phyloP scores from a whole-genome alignment of 2,113 vertebrate species.

The Sebastes schlegelii region DNA sequence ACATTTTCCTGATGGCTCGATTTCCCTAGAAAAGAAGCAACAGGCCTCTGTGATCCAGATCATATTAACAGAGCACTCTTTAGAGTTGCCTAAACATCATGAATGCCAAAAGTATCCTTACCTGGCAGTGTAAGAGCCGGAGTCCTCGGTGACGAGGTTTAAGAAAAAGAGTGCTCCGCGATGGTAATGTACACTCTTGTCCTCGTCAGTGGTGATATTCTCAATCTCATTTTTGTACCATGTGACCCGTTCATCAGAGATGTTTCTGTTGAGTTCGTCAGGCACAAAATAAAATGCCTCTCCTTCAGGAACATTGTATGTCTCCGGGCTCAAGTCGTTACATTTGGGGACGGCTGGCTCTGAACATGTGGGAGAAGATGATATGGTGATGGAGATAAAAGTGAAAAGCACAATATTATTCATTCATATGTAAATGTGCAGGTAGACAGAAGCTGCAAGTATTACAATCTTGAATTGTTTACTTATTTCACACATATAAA shows the following conservation, averaged over 20 bases:
- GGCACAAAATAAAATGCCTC: slow-evolving; percentile 45
- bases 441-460: no score
- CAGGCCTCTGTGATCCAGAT: neutral
- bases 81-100: neutral
- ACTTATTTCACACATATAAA: no score
- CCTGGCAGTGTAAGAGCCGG: slow-evolving; percentile 49
- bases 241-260: rapidly evolving
- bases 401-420: neutral
- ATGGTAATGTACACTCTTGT: slow-evolving; percentile 29
- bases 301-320: rapidly evolving
- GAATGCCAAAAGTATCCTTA: slow-evolving; percentile 25
- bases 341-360: neutral
- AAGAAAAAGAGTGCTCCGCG: slow-evolving; percentile 41
- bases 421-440: neutral
- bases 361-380: neutral
- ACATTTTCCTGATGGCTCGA: rapidly evolving
- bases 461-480: neutral
- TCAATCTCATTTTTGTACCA: slow-evolving; percentile 49
- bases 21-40: slow-evolving; percentile 25
- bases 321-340: rapidly evolving
- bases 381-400: neutral
- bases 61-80: no score
- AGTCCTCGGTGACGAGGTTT: slow-evolving; percentile 16
- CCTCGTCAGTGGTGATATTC: slow-evolving; percentile 30
- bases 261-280: rapidly evolving